Evolutionary conservation across 2,797 vertebrate species (phyloP), one percentile per base, ranked within the genome.

Genomic region (Amblyopsis hoosieri): DNA sequence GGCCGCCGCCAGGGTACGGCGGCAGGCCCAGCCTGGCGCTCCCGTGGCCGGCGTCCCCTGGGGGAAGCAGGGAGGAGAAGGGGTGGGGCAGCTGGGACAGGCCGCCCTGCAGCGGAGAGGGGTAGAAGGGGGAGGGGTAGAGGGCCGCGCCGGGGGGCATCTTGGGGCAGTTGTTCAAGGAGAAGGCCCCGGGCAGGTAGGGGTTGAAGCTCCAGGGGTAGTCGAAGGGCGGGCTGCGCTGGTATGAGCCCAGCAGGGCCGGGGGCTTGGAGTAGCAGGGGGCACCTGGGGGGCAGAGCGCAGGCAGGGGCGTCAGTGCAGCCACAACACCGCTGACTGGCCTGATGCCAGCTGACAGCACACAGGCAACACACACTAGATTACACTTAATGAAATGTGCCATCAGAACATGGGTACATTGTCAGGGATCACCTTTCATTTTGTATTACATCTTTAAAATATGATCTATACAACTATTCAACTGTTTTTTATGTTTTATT

Each of bases 161-260:
- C 92, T 97, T 97, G 82, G 94, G 93, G 85, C 93, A 94, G 90
- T 91, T 93, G 72, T 92, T 93, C 69, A 95, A 91, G 58, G 95
- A 95, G 91, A 97, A 97, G 73, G 95, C 92, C 85, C 94, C 91
- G 0, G 95, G 90, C 62, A 97, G 93, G 81, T 97, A 97, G 0
- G 96, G 95, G 83, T 95, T 96, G 70, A 97, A 96, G 83, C 93
- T 93, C 96, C 96, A 97, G 57, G 95, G 92, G 87, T 96, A 96
- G 82, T 97, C 95, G 76, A 97, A 96, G 63, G 95, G 80, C 64
- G 93, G 87, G 64, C 87, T 94, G 68, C 96, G 92, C 57, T 93
- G 81, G 19, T 96, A 97, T 1, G 95, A 92, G 58, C 94, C 93
- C 91, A 97, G 87, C 82, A 97, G 90, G 72, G 94, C 90, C 0